Percentiles rank a stretch among this genome's conserved stretches.
phyloP scores from a whole-genome alignment of 2,888 invertebrate species.

The Pseudanteris insignis region DNA sequence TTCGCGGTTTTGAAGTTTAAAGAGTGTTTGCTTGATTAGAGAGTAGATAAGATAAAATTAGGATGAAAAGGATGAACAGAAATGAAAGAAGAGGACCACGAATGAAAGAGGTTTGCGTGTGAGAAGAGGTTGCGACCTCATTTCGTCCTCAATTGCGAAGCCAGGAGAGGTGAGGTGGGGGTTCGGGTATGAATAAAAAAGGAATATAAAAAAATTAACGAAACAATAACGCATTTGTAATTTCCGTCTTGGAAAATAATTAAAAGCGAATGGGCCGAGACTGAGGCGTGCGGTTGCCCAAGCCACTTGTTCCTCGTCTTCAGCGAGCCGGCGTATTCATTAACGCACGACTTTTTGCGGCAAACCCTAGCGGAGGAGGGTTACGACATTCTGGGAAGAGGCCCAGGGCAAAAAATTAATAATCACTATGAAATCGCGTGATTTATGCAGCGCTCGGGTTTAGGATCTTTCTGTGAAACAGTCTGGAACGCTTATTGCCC shows the following conservation, averaged over 20 bases:
- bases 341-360: slow-evolving; percentile 42
- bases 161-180: background rate
- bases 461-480: slow-evolving; percentile 40
- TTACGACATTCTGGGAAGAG: slow-evolving; percentile 42
- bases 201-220: no score
- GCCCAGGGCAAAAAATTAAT: slow-evolving; percentile 42
- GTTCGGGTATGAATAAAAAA: no score
- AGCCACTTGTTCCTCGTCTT: slow-evolving; percentile 29
- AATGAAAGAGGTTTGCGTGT: no score
- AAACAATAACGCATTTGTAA: background rate
- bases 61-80: no score
- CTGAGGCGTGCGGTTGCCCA: slow-evolving; percentile 29
- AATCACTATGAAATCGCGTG: slow-evolving; percentile 45
- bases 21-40: no score
- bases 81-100: no score
- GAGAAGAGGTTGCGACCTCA: no score
- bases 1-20: no score
- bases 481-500: slow-evolving; percentile 35
- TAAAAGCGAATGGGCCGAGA: slow-evolving; percentile 34
- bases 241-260: slow-evolving; percentile 33
- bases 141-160: no score
- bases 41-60: no score
- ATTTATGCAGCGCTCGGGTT: slow-evolving; percentile 42
- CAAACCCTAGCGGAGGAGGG: slow-evolving; percentile 31
- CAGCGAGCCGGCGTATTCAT: slow-evolving; percentile 42